A percentile compares a stretch with the other conserved stretches of the same genome.
phyloP scores from a whole-genome alignment of 2,888 invertebrate species.

The Cryptocephalus primarius region DNA sequence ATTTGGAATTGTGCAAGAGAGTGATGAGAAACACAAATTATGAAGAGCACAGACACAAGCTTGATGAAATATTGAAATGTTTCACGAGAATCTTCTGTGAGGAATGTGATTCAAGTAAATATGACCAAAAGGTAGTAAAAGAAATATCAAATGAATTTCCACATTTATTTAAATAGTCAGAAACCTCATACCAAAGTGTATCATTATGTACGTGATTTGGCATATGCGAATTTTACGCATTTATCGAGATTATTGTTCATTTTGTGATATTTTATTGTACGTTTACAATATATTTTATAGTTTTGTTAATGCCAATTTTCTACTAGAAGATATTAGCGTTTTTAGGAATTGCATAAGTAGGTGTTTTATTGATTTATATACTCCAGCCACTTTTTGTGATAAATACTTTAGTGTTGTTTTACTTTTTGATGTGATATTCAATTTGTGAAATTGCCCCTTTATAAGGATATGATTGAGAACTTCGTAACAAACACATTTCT shows the following conservation, averaged over 20 bases:
- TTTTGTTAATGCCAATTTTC: not conserved
- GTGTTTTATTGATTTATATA: too few relatives aligned
- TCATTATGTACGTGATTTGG: constrained; percentile 3
- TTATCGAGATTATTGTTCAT: not conserved
- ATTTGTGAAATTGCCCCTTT: too few relatives aligned
- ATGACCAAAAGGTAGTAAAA: constrained; percentile 66
- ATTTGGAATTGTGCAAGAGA: constrained; percentile 68
- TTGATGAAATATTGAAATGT: constrained; percentile 71
- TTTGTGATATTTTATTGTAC: constrained; percentile 6
- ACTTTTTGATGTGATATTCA: too few relatives aligned
- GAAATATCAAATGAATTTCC: constrained; percentile 81
- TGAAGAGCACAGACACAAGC: constrained; percentile 66
- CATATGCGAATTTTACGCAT: constrained; percentile 3
- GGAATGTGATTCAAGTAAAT: constrained; percentile 60
- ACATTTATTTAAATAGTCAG: constrained; percentile 50
- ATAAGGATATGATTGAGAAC: too few relatives aligned
- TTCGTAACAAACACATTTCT: too few relatives aligned
- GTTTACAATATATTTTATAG: constrained; percentile 2
- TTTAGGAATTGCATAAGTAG: too few relatives aligned
- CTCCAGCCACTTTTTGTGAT: too few relatives aligned
- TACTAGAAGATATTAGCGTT: not conserved
- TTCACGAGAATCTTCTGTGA: constrained; percentile 81
- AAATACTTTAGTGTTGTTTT: too few relatives aligned
- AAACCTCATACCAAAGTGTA: not conserved
- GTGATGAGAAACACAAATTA: constrained; percentile 75